Percentiles rank a stretch among this genome's conserved stretches.
Conservation (phyloP, 2,888 invertebrate genomes). For the Meteorus cinctellus region DNA sequence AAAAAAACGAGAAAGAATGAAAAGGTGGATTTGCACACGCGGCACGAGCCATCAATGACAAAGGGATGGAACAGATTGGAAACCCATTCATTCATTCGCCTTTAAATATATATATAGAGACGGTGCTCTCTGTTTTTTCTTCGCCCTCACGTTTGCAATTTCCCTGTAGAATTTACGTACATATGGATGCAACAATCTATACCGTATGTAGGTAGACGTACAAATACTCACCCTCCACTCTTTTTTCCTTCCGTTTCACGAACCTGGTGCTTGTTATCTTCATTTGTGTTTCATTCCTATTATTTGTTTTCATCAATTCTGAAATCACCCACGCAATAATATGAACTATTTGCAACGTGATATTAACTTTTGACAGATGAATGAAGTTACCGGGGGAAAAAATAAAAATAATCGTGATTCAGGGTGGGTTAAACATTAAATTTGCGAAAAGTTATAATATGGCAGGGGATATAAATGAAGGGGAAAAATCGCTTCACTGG, state of each 20-base stretch:
- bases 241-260: background rate
- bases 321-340: background rate
- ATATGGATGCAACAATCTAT: constrained; percentile 28
- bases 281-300: constrained; percentile 20
- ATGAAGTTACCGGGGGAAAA: background rate
- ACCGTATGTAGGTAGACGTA: constrained; percentile 1
- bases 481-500: constrained; percentile 27
- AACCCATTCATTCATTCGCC: constrained; percentile 47
- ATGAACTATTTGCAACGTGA: background rate
- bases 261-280: constrained; percentile 23
- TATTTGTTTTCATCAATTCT: background rate
- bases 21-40: constrained; percentile 70
- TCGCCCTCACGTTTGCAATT: background rate
- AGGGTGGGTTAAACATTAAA: background rate
- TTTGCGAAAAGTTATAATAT: constrained; percentile 8
- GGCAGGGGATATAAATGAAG: constrained; percentile 25
- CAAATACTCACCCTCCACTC: constrained; percentile 22
- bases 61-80: constrained; percentile 72
- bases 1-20: constrained; percentile 23
- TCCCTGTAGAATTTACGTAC: background rate
- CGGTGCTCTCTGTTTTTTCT: constrained; percentile 28
- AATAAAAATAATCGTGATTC: constrained; percentile 3
- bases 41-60: constrained; percentile 70
- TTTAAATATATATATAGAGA: constrained; percentile 15
- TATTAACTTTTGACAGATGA: constrained; percentile 22